These are phyloP conservation scores for Brachionus sp. DNA, from an alignment of 1,140 invertebrate species.

Conservation along the genomic window DNA sequence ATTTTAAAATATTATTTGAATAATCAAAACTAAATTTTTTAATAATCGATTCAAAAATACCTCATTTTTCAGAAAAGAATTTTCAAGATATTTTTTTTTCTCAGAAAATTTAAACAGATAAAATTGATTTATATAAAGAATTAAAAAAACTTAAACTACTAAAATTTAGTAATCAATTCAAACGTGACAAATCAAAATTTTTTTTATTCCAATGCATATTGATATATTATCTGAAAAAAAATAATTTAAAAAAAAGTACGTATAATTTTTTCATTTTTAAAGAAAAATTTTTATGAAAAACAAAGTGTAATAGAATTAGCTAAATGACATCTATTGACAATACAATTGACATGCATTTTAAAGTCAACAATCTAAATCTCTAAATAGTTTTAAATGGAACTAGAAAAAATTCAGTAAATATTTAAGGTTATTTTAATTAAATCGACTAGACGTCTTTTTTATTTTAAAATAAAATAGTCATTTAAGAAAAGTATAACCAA, in stretches of 20 bases:
- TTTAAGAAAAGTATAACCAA: not conserved
- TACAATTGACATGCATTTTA: not conserved
- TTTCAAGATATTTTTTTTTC: no score
- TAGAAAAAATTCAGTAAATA: not conserved
- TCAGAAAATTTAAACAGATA: no score
- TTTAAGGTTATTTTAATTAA: not conserved
- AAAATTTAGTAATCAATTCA: no score
- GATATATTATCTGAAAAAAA: not conserved
- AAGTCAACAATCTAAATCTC: not conserved
- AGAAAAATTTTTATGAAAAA: not conserved
- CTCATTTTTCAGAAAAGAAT: no score
- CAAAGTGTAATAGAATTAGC: not conserved
- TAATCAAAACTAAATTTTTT: no score
- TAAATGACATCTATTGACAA: not conserved
- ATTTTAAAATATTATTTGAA: no score
- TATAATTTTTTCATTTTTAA: not conserved
- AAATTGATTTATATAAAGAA: no score
- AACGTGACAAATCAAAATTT: no score
- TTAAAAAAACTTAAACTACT: no score
- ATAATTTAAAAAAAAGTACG: not conserved
- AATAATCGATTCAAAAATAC: no score
- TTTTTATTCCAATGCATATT: no score
- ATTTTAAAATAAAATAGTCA: not conserved
- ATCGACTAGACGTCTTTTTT: not conserved
- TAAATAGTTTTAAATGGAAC: constrained; percentile 5